Base-by-base conservation (phyloP, 1,140 invertebrate genomes). In the Drosophila punjabiensis region DNA sequence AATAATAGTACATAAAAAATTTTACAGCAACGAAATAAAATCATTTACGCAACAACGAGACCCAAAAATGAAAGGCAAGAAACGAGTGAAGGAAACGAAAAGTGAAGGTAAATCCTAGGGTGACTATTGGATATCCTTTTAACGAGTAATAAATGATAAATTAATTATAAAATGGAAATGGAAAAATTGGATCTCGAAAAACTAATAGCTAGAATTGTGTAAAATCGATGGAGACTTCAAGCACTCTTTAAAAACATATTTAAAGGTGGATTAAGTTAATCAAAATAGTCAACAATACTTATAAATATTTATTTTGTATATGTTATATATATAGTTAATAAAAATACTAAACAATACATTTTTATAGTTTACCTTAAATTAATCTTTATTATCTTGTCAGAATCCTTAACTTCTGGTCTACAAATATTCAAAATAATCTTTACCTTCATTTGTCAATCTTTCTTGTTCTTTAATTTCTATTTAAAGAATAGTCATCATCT, bases 1-100 rank as follows among this genome's bases (percentile, higher is more conserved):
- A 89, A 89, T 89, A 89, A 89, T 89, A 89, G 85, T 86, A 90
- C 83, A 90, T 89, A 75, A 89, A 89, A 73, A 74, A 90, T 80
- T 80, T 86, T 90, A 80, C 85, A 89, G 76, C 61, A 77, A 64
- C 55, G 47, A 90, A 90, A 86, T 89, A 66, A 90, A 90, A 89
- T 90, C 87, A 89, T 89, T 90, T 89, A 90, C 86, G 86, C 86
- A 89, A 86, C 81, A 79, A 70, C 68, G 58, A 79, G 58, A 70
- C 66, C 79, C 82, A 88, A 82, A 89, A 90, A 76, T 81, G 70
- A 90, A 90, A 68, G 47, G 53, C 63, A 79, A 90, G 78, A 81
- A 80, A 81, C 73, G 75, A 79, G 63, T 50, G 78, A 81, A 76
- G 67, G 67, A 84, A 79, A 73, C 53, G 20, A 41, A 39, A 60